Conservation (phyloP, 1,140 invertebrate species). For the Vollenhovia emeryi region DNA sequence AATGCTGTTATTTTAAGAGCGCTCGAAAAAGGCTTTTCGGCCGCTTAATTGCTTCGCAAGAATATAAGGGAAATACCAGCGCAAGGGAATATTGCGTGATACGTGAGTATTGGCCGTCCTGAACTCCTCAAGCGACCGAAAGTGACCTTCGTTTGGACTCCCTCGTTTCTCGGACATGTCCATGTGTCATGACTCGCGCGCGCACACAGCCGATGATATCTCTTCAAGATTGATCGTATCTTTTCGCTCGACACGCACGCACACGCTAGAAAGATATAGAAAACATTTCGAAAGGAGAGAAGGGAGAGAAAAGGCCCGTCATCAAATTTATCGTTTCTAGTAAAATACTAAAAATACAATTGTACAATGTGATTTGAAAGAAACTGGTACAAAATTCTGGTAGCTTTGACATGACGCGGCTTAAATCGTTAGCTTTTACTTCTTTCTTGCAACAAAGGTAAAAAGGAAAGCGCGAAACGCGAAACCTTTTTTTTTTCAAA, state of each 20-base stretch:
- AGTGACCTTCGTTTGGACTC: conserved; percentile 5
- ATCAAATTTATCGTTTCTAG: background rate
- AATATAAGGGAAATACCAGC: background rate
- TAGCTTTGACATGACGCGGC: background rate
- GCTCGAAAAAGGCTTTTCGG: background rate
- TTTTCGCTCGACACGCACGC: conserved; percentile 8
- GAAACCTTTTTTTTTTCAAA: background rate
- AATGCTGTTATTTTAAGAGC: background rate
- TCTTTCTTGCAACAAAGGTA: background rate
- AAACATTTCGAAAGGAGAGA: background rate
- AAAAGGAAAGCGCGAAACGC: background rate
- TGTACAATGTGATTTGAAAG: background rate
- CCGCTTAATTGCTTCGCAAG: background rate
- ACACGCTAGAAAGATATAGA: conserved; percentile 8
- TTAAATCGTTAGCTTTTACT: background rate
- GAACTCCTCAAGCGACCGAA: background rate
- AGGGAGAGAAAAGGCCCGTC: background rate
- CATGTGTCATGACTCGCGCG: background rate
- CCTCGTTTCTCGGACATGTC: conserved; percentile 3
- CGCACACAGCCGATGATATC: background rate
- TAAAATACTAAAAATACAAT: conserved; percentile 32
- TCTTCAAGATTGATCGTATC: conserved; percentile 32
- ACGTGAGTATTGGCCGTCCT: background rate
- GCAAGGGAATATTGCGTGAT: background rate
- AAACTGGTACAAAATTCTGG: background rate